Evolutionary conservation across 1,140 invertebrate genomes (phyloP).

Genomic region (Dinoponera quadriceps): DNA sequence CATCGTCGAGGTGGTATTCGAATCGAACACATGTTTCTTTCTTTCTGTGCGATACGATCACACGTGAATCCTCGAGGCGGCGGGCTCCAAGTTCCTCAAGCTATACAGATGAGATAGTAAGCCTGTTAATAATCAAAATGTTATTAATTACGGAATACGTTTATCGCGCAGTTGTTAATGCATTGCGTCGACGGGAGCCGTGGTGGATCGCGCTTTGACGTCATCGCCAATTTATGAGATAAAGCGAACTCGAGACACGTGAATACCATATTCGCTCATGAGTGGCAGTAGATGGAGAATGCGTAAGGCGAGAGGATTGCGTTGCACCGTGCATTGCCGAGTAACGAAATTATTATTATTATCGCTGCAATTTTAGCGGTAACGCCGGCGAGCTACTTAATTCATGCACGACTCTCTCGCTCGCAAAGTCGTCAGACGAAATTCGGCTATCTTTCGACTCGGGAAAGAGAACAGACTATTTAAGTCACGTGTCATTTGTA

Average conservation of each 20-base stretch:
- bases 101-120: background rate
- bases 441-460: background rate
- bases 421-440: slow-evolving; percentile 3
- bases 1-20: slow-evolving; percentile 12
- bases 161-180: background rate
- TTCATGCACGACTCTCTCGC: background rate
- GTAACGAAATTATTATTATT: slow-evolving; percentile 66
- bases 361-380: background rate
- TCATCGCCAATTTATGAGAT: background rate
- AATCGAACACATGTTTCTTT: slow-evolving; percentile 17
- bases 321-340: slow-evolving; percentile 45
- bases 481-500: background rate
- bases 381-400: background rate
- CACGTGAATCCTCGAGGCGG: background rate
- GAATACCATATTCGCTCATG: slow-evolving; percentile 34
- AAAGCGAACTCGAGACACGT: background rate
- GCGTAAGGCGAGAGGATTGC: slow-evolving; percentile 26
- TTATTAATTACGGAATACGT: slow-evolving; percentile 14
- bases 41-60: background rate
- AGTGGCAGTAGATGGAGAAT: slow-evolving; percentile 57
- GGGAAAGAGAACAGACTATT: background rate
- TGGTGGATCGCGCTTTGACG: background rate
- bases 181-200: background rate
- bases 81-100: slow-evolving; percentile 9
- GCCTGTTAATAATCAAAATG: no score